phyloP scores from a whole-genome alignment of 2,797 vertebrate species.

The Spinibarbus caldwelli region DNA sequence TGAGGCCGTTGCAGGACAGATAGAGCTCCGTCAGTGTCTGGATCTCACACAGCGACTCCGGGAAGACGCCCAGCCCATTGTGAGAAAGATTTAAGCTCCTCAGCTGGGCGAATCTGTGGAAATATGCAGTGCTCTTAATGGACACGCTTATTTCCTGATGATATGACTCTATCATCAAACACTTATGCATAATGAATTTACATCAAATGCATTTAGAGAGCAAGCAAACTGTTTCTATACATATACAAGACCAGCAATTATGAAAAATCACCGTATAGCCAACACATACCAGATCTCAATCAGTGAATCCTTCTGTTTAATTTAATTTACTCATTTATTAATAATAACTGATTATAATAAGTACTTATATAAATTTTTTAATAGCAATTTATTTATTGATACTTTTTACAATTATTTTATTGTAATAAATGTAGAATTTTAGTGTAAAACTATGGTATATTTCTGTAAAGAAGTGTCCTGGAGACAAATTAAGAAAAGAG shows the following conservation, averaged over 20 bases:
- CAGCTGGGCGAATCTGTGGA: conserved; percentile 90
- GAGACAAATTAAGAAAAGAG: neutral
- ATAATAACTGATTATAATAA: neutral
- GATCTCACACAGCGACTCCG: conserved; percentile 89
- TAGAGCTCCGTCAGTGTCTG: conserved; percentile 91
- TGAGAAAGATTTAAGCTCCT: conserved; percentile 95
- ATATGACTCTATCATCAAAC: conserved; percentile 8
- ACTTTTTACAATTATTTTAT: neutral
- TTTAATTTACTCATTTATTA: neutral
- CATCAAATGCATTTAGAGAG: conserved; percentile 14
- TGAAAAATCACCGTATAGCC: neutral
- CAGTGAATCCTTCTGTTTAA: neutral
- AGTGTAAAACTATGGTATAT: neutral
- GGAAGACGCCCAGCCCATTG: conserved; percentile 92
- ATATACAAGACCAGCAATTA: neutral
- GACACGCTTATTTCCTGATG: neutral
- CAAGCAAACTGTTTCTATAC: neutral
- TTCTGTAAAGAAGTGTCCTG: neutral
- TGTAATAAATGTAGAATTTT: neutral
- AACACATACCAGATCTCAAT: neutral
- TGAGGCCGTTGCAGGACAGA: conserved; percentile 91
- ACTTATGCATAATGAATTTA: conserved; percentile 8
- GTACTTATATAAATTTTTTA: too few species aligned
- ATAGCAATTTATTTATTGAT: neutral
- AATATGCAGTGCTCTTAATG: conserved; percentile 31